phyloP scores from a whole-genome alignment of 2,888 invertebrate species.

The Hyalella azteca region DNA sequence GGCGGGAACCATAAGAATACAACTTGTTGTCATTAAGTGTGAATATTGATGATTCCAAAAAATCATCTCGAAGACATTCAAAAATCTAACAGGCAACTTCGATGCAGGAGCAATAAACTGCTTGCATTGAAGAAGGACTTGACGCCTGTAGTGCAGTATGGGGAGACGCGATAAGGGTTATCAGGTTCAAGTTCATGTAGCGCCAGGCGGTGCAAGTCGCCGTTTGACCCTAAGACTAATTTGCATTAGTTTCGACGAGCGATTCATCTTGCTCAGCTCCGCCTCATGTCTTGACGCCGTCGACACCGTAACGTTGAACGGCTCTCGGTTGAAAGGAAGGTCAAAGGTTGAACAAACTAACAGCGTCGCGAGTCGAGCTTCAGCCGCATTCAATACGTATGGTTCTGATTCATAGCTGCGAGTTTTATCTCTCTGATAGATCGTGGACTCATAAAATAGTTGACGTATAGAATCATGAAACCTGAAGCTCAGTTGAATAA shows the following conservation, averaged over 20 bases:
- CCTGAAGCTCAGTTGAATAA: no score
- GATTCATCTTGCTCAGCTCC: slow-evolving; percentile 22
- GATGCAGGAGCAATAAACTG: no score
- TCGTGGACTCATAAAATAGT: no score
- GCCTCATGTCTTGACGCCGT: background rate
- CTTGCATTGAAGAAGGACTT: no score
- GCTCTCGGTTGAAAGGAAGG: background rate
- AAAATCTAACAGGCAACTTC: no score
- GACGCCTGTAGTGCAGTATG: no score
- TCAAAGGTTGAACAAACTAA: slow-evolving; percentile 22
- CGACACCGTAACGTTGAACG: slow-evolving; percentile 7
- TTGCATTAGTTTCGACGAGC: slow-evolving; percentile 36
- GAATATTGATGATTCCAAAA: no score
- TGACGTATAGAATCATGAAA: no score
- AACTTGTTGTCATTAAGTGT: no score
- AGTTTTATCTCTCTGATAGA: no score
- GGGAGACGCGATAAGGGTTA: background rate
- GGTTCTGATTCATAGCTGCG: background rate
- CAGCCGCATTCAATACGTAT: background rate
- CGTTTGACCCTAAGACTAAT: slow-evolving; percentile 33
- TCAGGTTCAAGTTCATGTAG: slow-evolving; percentile 23
- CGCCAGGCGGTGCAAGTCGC: background rate
- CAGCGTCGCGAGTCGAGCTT: background rate
- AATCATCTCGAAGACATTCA: no score
- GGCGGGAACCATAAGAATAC: no score